phyloP scores from a whole-genome alignment of 2,113 vertebrate genomes.

The Bufo gargarizans region DNA sequence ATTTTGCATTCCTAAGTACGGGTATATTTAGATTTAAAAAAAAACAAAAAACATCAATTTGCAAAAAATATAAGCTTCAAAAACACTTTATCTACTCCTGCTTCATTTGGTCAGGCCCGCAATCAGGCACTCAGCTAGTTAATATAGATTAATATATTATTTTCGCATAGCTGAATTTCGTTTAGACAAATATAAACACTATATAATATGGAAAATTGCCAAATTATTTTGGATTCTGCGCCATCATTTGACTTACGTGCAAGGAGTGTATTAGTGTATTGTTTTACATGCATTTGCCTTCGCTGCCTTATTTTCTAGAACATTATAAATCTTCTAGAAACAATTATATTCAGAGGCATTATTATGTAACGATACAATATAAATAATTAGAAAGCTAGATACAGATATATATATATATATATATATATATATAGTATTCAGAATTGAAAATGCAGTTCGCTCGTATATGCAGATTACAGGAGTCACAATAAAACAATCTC shows the following conservation, averaged over 20 bases:
- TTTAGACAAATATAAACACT: neutral
- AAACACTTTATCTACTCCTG: neutral
- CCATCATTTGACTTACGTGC: too few species aligned
- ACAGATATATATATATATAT: neutral
- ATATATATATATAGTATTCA: neutral
- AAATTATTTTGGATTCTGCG: neutral
- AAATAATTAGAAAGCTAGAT: neutral
- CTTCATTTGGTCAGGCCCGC: neutral
- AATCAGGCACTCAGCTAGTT: neutral
- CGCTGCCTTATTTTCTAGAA: too few species aligned
- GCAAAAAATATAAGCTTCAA: neutral
- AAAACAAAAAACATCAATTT: neutral
- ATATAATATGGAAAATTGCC: neutral
- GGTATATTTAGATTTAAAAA: neutral
- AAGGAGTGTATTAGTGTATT: too few species aligned
- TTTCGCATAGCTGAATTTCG: neutral
- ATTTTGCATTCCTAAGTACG: neutral
- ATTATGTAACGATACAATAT: neutral
- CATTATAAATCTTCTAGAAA: neutral
- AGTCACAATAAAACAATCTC: constrained; percentile 3
- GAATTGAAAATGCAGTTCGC: constrained; percentile 10
- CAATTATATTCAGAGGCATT: neutral
- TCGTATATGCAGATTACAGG: constrained; percentile 17
- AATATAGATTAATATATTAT: neutral
- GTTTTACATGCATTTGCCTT: neutral